Evolutionary conservation across 2,888 invertebrate species (phyloP).

Genomic region (Catocala fraxini): DNA sequence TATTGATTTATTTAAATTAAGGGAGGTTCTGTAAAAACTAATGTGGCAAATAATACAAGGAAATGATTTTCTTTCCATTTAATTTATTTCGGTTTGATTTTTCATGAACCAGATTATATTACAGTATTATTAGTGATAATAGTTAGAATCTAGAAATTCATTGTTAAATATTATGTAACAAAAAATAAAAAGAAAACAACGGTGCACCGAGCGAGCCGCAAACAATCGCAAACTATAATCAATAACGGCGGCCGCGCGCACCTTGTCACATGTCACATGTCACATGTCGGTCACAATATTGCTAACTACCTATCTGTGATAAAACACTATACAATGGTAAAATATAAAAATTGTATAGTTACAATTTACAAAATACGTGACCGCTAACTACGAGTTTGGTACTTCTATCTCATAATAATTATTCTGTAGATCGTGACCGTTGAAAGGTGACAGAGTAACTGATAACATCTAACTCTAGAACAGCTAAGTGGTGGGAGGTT

Average conservation of each 20-base stretch:
- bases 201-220: constrained; percentile 71
- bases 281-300: constrained; percentile 71
- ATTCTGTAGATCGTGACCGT: constrained; percentile 71
- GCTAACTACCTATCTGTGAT: constrained; percentile 81
- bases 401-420: constrained; percentile 80
- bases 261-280: constrained; percentile 58
- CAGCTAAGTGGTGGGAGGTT: constrained; percentile 78
- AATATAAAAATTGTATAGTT: constrained; percentile 85
- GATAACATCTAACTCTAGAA: constrained; percentile 76
- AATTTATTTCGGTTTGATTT: constrained; percentile 87
- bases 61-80: constrained; percentile 80
- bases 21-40: constrained; percentile 5
- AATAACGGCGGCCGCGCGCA: constrained; percentile 59
- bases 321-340: constrained; percentile 87
- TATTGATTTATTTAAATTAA: constrained; percentile 30
- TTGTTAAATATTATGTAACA: constrained; percentile 87
- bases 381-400: constrained; percentile 86
- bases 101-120: constrained; percentile 88
- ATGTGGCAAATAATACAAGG: constrained; percentile 38
- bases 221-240: constrained; percentile 66
- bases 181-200: constrained; percentile 84
- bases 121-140: constrained; percentile 88
- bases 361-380: constrained; percentile 87
- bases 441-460: constrained; percentile 58
- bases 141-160: constrained; percentile 87